Evolutionary conservation across 2,797 vertebrate genomes (phyloP), one percentile per base, ranked within the genome.

Genomic region (Thunnus albacares): DNA sequence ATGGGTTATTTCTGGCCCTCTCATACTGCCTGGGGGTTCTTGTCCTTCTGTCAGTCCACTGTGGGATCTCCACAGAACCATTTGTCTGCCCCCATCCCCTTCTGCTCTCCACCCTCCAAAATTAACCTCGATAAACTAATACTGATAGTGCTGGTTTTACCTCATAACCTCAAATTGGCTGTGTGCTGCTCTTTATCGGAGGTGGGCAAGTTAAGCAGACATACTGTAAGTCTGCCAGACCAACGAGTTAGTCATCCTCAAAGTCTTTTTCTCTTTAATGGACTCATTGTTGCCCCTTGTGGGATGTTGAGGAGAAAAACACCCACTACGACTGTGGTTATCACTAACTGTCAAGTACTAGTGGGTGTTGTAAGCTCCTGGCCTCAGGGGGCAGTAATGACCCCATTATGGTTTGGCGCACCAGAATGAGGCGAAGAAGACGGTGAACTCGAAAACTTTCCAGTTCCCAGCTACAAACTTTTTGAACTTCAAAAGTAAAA

Each of bases 1-100:
- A 47, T 28, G 68, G 60, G 77, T 85, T 94, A 93, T 93, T 93
- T 93, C 88, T 91, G 90, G 87, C 85, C 14, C 43, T 17, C 78
- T 62, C 84, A 53, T 79, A 78, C 81, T 75, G 83, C 80, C 74
- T 45, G 55, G 78, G 73, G 62, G 86, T 82, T 79, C 74, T 85
- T 90, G 91, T 87, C 81, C 84, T 90, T 85, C 79, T 92, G 45
- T 89, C 81, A 74, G 83, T 83, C 82, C 75, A 52, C 69, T 11
- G 38, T 51, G 55, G 70, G 56, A 45, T 35, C 58, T 83, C 73
- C 59, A 71, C 24, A 41, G 49, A 78, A 86, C 53, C 41, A 35
- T 80, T 68, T 74, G 35, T 43, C 47, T 26, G 2, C n/a, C 45
- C 20, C 56, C 53, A 43, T 12, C 55, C 28, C 64, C 18, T n/a